Conservation (phyloP, 2,113 vertebrate species). For the Microtus montanus region DNA sequence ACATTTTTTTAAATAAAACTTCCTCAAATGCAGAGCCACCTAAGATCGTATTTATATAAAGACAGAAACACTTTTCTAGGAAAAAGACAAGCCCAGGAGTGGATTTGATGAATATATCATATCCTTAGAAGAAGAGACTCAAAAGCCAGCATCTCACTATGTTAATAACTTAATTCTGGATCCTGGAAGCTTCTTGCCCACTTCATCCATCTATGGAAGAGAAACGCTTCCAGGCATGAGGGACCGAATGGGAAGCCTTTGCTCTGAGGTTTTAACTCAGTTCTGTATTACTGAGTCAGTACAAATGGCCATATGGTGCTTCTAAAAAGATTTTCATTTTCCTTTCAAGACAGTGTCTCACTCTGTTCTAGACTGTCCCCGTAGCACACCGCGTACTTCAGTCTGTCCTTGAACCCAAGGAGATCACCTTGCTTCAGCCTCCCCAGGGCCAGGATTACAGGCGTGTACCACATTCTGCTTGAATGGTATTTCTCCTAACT, state of each 20-base stretch:
- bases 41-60: background rate
- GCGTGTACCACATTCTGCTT: background rate
- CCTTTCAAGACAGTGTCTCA: background rate
- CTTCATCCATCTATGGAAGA: background rate
- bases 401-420: background rate
- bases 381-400: background rate
- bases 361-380: background rate
- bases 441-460: background rate
- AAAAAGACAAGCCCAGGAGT: background rate
- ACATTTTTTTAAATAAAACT: background rate
- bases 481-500: background rate
- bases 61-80: background rate
- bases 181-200: background rate
- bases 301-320: background rate
- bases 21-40: background rate
- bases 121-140: background rate
- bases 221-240: background rate
- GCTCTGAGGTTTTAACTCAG: background rate
- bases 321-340: background rate
- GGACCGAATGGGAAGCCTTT: background rate
- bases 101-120: background rate
- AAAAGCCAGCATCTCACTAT: slow-evolving; percentile 31
- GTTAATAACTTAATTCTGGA: background rate
- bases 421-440: background rate
- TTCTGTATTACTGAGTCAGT: background rate